Percentiles rank a stretch among this genome's conserved stretches.
These are phyloP conservation scores for Eurytoma californica DNA, from an alignment of 2,888 invertebrate species.

Conservation along the genomic window DNA sequence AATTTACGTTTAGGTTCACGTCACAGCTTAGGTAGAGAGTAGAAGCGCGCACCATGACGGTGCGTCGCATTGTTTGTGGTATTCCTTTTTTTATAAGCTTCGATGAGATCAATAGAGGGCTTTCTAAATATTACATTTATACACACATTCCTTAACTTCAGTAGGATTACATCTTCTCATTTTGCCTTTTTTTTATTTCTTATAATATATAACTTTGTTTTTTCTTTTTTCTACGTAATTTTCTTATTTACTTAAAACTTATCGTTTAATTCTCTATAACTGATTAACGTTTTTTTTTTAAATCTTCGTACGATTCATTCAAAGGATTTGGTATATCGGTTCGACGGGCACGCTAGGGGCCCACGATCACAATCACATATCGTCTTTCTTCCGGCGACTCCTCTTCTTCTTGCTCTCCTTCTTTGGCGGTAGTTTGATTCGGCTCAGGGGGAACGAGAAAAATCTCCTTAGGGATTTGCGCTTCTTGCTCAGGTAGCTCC, in stretches of 20 bases:
- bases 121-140: conserved; percentile 58
- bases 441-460: conserved; percentile 73
- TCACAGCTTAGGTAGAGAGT: conserved; percentile 50
- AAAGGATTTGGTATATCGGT: conserved; percentile 56
- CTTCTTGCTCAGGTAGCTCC: conserved; percentile 69
- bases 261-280: conserved; percentile 13
- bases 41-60: conserved; percentile 20
- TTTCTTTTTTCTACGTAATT: conserved; percentile 28
- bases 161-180: conserved; percentile 52
- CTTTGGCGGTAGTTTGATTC: conserved; percentile 74
- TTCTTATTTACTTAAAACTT: conserved; percentile 12
- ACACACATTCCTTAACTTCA: conserved; percentile 51
- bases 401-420: conserved; percentile 61
- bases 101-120: conserved; percentile 57
- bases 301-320: conserved; percentile 45
- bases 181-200: conserved; percentile 33
- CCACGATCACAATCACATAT: conserved; percentile 55
- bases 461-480: conserved; percentile 72
- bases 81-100: conserved; percentile 45
- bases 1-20: conserved; percentile 47
- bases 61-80: conserved; percentile 16
- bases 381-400: conserved; percentile 44
- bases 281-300: conserved; percentile 35
- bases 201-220: conserved; percentile 24
- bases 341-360: conserved; percentile 21